phyloP scores from a whole-genome alignment of 2,888 invertebrate species.

The Apocheima hispidaria region DNA sequence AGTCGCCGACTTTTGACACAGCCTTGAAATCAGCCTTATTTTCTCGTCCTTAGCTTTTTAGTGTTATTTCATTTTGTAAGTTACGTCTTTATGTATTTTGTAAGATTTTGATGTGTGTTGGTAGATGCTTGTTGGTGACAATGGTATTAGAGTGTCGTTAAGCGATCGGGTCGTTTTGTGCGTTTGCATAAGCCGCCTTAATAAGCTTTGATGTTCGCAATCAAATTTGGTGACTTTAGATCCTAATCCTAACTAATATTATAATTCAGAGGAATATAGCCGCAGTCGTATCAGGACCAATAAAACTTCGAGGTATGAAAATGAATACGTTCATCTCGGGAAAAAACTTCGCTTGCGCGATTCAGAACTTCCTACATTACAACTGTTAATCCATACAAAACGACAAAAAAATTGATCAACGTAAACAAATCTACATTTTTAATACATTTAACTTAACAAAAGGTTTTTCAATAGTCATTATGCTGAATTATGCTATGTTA shows the following conservation, averaged over 20 bases:
- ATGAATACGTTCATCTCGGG: too few relatives aligned
- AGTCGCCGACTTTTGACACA: slow-evolving; percentile 64
- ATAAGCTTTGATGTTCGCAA: slow-evolving; percentile 60
- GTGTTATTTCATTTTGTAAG: slow-evolving; percentile 5
- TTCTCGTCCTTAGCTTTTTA: slow-evolving; percentile 24
- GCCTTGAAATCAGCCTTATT: slow-evolving; percentile 40
- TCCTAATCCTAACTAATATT: slow-evolving; percentile 73
- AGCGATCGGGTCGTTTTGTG: slow-evolving; percentile 61
- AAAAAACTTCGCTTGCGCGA: too few relatives aligned
- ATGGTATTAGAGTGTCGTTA: slow-evolving; percentile 80
- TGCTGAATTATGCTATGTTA: too few relatives aligned
- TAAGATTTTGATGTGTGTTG: slow-evolving; percentile 58
- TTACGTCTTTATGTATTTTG: slow-evolving; percentile 49
- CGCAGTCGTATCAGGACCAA: too few relatives aligned
- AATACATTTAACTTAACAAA: too few relatives aligned
- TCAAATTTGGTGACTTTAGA: slow-evolving; percentile 65
- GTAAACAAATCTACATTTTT: too few relatives aligned
- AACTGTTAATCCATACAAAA: too few relatives aligned
- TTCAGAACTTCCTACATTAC: too few relatives aligned
- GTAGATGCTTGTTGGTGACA: slow-evolving; percentile 80
- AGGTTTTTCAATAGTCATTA: too few relatives aligned
- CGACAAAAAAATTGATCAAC: too few relatives aligned
- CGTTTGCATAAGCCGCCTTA: slow-evolving; percentile 72
- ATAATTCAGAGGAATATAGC: slow-evolving; percentile 61
- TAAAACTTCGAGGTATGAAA: too few relatives aligned